Evolutionary conservation across 2,888 invertebrate genomes (phyloP).

Genomic region (Deilephila elpenor): DNA sequence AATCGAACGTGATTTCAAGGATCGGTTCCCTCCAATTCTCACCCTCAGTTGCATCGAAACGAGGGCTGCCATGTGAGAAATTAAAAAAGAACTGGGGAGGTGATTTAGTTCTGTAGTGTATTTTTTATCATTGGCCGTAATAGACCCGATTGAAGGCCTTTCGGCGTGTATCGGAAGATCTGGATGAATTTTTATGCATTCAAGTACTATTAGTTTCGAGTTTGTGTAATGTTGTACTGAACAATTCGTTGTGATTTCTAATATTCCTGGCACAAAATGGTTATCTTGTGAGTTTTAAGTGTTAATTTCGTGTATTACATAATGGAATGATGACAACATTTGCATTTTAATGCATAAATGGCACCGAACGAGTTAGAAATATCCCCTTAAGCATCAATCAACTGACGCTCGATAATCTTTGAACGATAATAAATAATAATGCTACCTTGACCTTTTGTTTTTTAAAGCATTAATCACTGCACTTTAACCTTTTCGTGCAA

Average conservation of each 20-base stretch:
- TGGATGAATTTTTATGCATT: no score
- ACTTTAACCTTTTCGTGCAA: neutral
- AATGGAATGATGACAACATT: no score
- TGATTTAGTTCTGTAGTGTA: neutral
- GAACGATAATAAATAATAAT: neutral
- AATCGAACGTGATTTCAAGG: conserved; percentile 63
- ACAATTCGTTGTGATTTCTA: no score
- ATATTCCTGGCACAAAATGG: no score
- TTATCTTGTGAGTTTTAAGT: no score
- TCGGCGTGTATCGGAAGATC: no score
- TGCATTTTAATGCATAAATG: no score
- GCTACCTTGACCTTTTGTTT: neutral
- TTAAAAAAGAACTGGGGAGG: neutral
- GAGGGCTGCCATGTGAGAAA: conserved; percentile 5
- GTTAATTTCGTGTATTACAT: no score
- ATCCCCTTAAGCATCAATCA: conserved; percentile 1
- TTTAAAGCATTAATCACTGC: conserved; percentile 2
- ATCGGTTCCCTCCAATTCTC: conserved; percentile 59
- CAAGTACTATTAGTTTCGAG: no score
- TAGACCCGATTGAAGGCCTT: no score
- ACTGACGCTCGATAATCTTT: neutral
- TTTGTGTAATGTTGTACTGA: no score
- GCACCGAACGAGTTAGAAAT: no score
- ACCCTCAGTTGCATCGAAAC: conserved; percentile 39
- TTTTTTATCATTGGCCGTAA: neutral